Base-by-base conservation (phyloP, 2,888 invertebrate genomes). In the Synergus itoensis region DNA sequence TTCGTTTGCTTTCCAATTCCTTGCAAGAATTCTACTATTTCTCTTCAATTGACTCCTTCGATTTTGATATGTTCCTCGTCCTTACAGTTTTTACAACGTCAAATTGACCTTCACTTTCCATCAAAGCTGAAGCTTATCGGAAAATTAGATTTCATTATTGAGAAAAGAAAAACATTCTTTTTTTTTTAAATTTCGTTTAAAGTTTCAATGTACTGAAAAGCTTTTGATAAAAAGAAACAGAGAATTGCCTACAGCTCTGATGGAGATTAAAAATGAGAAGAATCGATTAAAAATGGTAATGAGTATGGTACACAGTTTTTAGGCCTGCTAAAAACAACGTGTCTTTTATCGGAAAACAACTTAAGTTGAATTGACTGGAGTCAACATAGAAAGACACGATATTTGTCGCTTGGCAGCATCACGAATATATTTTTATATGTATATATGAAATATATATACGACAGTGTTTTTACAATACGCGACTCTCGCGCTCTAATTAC, bases 291-390 rank as follows among this genome's bases (percentile, higher is more conserved):
- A 36, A 36, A 36, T 36, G 57, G 57, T 69, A 69, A 69, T 69
- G 69, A 48, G 48, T 73, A 40, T 53, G 36, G 16, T 73, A 73
- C 73, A 73, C 40, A 85, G 87, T 90, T 89, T 88, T 89, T 90
- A 89, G 89, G 88, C 89, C 89, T 84, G 89, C 89, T 90, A 89
- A 89, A 89, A 90, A 89, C 89, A 87, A 2, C 73, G 73, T 73
- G 53, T 40, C 53, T 73, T 73, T 28, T 69, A 73, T 57, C 16
- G 40, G 53, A 73, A 53, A 73, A 40, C 53, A 53, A 73, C 53
- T 73, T 40, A 73, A 57, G 36, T 53, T 53, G 48, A 28, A 73
- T 73, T 73, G 53, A 57, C 45, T 73, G 57, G 53, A 53, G 53
- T 73, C 73, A 40, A n/a, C 36, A 73, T 36, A 69, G 21, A 73